Evolutionary conservation across 2,797 vertebrate genomes (phyloP).

Genomic region (Scyliorhinus canicula): DNA sequence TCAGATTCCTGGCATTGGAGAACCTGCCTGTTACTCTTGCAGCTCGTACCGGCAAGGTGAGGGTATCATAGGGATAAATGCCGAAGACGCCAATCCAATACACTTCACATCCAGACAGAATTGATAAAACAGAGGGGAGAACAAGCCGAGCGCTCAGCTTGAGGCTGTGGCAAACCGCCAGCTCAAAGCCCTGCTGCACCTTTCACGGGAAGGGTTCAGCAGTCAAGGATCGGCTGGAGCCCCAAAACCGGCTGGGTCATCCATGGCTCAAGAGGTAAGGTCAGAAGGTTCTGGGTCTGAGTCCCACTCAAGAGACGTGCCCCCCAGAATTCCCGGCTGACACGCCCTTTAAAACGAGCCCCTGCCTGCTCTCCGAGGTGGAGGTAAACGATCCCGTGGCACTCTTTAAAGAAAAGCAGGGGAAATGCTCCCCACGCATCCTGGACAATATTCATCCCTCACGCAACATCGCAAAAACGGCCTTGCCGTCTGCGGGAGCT

Average conservation of each 20-base stretch:
- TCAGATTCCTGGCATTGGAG: neutral
- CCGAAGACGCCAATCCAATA: neutral
- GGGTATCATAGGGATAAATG: no score
- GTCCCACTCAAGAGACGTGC: neutral
- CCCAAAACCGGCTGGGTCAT: neutral
- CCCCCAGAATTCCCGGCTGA: no score
- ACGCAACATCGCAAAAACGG: no score
- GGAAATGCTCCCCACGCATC: no score
- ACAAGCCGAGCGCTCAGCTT: neutral
- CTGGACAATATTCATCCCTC: no score
- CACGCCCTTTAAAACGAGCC: no score
- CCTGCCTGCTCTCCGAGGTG: no score
- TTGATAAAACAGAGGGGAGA: neutral
- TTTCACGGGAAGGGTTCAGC: neutral
- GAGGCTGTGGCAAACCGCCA: neutral
- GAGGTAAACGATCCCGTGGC: no score
- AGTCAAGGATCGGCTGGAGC: neutral
- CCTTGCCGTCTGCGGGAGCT: no score
- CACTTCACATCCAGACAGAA: neutral
- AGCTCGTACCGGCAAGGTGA: neutral
- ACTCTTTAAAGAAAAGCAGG: no score
- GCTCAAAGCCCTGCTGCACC: neutral
- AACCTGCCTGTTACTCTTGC: neutral
- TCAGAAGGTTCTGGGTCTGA: neutral
- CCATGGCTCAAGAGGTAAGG: neutral